Conservation (phyloP, 2,797 vertebrate genomes). For the Trichosurus vulpecula region DNA sequence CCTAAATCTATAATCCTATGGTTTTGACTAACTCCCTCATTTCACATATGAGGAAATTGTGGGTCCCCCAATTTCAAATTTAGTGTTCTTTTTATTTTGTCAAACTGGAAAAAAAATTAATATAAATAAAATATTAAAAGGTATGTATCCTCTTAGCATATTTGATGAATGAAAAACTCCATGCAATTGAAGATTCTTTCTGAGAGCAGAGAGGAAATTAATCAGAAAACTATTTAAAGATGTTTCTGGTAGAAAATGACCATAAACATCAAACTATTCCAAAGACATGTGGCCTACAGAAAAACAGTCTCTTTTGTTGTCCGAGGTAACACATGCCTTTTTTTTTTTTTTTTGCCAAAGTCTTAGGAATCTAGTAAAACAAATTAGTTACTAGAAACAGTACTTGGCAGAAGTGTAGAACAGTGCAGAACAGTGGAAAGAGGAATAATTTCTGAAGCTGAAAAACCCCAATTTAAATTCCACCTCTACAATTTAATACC, state of each 20-base stretch:
- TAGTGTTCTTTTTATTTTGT: background rate
- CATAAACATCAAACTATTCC: conserved; percentile 37
- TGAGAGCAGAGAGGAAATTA: background rate
- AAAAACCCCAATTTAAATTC: background rate
- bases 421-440: background rate
- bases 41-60: background rate
- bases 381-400: conserved; percentile 58
- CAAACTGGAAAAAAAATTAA: conserved; percentile 30
- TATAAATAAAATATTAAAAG: conserved; percentile 32
- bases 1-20: background rate
- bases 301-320: conserved; percentile 24
- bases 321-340: conserved; percentile 36
- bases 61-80: background rate
- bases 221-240: conserved; percentile 43
- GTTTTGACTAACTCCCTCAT: background rate
- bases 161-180: background rate
- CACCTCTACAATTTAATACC: background rate
- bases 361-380: conserved; percentile 54
- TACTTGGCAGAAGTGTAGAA: conserved; percentile 33
- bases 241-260: conserved; percentile 37
- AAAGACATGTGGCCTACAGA: conserved; percentile 14
- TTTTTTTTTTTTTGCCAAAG: conserved; percentile 43
- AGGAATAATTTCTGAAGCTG: background rate
- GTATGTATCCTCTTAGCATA: conserved; percentile 33
- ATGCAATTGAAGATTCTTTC: background rate